Conservation (phyloP, 2,888 invertebrate species). For the Drosophila colorata region DNA sequence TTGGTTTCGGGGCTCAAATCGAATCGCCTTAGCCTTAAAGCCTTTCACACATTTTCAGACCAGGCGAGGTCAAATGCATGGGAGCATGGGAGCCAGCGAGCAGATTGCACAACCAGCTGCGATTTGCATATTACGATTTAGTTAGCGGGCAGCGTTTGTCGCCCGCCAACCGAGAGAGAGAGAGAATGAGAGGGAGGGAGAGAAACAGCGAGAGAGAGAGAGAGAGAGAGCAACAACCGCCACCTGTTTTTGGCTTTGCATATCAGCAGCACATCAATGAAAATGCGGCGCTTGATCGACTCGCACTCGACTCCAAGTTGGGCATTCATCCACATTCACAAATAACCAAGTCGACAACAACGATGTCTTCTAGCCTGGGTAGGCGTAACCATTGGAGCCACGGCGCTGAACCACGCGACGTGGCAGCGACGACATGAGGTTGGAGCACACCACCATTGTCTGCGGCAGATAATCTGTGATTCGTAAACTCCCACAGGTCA, state of each 20-base stretch:
- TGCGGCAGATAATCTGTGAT: constrained; percentile 83
- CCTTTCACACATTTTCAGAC: constrained; percentile 58
- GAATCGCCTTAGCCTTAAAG: constrained; percentile 38
- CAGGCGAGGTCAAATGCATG: constrained; percentile 61
- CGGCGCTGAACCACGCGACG: constrained; percentile 14
- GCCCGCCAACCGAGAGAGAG: not conserved
- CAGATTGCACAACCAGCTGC: constrained; percentile 65
- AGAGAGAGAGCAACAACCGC: constrained; percentile 16
- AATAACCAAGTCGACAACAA: not conserved
- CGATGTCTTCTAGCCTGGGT: constrained; percentile 31
- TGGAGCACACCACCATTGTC: constrained; percentile 79
- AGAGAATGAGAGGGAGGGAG: not conserved
- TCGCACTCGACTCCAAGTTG: constrained; percentile 1
- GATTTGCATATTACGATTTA: constrained; percentile 73
- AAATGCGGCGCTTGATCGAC: constrained; percentile 55
- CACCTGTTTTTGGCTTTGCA: constrained; percentile 66
- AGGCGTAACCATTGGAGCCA: constrained; percentile 57
- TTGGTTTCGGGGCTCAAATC: constrained; percentile 21
- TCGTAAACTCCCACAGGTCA: constrained; percentile 84
- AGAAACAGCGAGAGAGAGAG: not conserved
- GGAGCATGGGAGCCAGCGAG: constrained; percentile 69
- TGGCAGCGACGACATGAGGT: constrained; percentile 72
- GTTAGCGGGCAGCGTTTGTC: constrained; percentile 51
- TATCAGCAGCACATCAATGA: constrained; percentile 65
- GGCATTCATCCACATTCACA: constrained; percentile 3